phyloP scores from a whole-genome alignment of 2,113 vertebrate species.

The Ailurus styani region DNA sequence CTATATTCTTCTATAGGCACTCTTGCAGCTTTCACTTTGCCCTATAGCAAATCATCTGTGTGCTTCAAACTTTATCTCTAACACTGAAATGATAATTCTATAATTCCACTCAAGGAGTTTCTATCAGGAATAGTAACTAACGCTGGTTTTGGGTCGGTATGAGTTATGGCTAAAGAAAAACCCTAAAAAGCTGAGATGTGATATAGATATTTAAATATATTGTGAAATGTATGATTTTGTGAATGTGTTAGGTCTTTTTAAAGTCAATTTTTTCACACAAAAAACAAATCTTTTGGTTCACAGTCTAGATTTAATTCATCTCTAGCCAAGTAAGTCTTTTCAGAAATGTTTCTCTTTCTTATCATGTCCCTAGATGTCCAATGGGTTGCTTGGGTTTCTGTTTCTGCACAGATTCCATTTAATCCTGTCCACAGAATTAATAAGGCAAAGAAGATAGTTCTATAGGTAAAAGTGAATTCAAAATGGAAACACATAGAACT shows the following conservation, averaged over 20 bases:
- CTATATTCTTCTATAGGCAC: not conserved
- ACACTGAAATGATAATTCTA: not conserved
- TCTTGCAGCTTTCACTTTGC: not conserved
- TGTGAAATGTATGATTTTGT: not conserved
- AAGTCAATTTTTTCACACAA: not conserved
- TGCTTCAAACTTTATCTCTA: not conserved
- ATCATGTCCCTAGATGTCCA: not conserved
- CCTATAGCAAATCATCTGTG: not conserved
- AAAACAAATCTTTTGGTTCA: not conserved
- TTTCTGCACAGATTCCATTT: slow-evolving; percentile 16
- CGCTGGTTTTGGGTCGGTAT: not conserved
- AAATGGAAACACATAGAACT: not conserved
- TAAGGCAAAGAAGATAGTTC: not conserved
- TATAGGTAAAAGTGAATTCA: not conserved
- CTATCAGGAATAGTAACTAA: not conserved
- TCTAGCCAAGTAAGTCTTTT: slow-evolving; percentile 21
- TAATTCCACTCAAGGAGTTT: not conserved
- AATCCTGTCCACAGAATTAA: not conserved
- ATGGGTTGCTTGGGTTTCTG: not conserved
- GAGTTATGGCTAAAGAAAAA: not conserved
- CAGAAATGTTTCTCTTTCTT: not conserved
- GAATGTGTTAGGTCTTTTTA: not conserved
- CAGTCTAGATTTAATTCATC: not conserved
- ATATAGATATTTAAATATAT: not conserved
- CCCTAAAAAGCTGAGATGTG: not conserved